A percentile compares a stretch with the other conserved stretches of the same genome.
Evolutionary conservation across 1,140 invertebrate genomes (phyloP).

Genomic region (Paralvinella palmiformis): DNA sequence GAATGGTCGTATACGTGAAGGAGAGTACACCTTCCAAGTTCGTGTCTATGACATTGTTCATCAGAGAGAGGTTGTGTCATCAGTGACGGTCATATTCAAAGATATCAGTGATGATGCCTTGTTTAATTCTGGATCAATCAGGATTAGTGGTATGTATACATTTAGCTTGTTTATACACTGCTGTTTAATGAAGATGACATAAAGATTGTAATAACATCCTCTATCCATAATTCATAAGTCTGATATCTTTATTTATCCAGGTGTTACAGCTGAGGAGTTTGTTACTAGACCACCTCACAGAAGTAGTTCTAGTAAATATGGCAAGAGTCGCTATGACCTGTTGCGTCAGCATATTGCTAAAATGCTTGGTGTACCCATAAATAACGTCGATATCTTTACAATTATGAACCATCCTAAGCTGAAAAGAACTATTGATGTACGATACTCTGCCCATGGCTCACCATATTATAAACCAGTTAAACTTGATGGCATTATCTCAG

Average conservation of each 20-base stretch:
- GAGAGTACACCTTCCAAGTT: conserved; percentile 77
- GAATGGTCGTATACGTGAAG: conserved; percentile 81
- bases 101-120: conserved; percentile 93
- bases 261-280: conserved; percentile 94
- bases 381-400: conserved; percentile 93
- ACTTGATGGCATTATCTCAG: conserved; percentile 87
- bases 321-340: conserved; percentile 82
- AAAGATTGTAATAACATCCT: not conserved
- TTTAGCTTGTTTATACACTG: not conserved
- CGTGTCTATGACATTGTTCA: conserved; percentile 92
- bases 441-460: conserved; percentile 91
- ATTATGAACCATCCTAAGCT: conserved; percentile 59
- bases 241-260: conserved; percentile 43
- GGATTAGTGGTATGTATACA: conserved; percentile 62
- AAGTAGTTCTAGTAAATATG: conserved; percentile 62
- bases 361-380: conserved; percentile 69
- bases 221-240: not conserved
- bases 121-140: conserved; percentile 86
- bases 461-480: conserved; percentile 91
- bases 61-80: conserved; percentile 70
- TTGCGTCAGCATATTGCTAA: conserved; percentile 79
- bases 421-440: conserved; percentile 60
- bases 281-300: conserved; percentile 51
- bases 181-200: not conserved
- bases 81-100: conserved; percentile 86